These are phyloP conservation scores for Ariolimax columbianus DNA, from an alignment of 2,888 invertebrate species.

Conservation along the genomic window DNA sequence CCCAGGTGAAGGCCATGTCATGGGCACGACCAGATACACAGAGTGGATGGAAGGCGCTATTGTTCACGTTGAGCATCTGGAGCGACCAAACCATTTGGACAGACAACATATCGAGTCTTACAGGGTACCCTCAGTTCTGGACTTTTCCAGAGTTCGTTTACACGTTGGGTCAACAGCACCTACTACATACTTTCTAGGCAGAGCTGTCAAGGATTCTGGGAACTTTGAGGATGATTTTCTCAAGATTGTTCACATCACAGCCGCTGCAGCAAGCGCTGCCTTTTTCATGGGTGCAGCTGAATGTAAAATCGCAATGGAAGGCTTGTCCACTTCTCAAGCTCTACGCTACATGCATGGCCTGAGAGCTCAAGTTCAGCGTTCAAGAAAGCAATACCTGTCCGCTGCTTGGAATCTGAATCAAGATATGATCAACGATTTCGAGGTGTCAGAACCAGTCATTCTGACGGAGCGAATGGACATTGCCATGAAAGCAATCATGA, in stretches of 20 bases:
- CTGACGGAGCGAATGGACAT: conserved; percentile 60
- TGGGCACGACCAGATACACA: conserved; percentile 62
- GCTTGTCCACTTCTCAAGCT: conserved; percentile 61
- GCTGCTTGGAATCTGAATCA: conserved; percentile 68
- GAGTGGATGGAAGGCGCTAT: conserved; percentile 67
- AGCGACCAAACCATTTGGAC: conserved; percentile 60
- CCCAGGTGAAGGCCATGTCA: conserved; percentile 64
- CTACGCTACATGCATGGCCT: conserved; percentile 61
- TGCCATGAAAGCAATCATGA: conserved; percentile 59
- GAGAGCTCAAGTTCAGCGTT: conserved; percentile 59
- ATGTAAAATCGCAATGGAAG: conserved; percentile 64
- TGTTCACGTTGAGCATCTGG: conserved; percentile 67
- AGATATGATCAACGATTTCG: conserved; percentile 57
- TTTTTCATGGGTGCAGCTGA: conserved; percentile 65
- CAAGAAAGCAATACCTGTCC: conserved; percentile 59
- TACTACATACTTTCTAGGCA: conserved; percentile 63
- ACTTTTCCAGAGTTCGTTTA: conserved; percentile 62
- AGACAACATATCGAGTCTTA: conserved; percentile 63
- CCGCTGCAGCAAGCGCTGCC: conserved; percentile 61
- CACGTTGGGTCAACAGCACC: conserved; percentile 64
- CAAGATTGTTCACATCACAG: conserved; percentile 62
- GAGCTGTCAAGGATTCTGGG: conserved; percentile 62
- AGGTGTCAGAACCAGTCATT: conserved; percentile 40
- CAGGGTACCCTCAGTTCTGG: conserved; percentile 62
- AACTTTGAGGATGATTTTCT: conserved; percentile 64